Evolutionary conservation across 2,888 invertebrate genomes (phyloP), one percentile per base, ranked within the genome.

Genomic region (Tigriopus californicus): DNA sequence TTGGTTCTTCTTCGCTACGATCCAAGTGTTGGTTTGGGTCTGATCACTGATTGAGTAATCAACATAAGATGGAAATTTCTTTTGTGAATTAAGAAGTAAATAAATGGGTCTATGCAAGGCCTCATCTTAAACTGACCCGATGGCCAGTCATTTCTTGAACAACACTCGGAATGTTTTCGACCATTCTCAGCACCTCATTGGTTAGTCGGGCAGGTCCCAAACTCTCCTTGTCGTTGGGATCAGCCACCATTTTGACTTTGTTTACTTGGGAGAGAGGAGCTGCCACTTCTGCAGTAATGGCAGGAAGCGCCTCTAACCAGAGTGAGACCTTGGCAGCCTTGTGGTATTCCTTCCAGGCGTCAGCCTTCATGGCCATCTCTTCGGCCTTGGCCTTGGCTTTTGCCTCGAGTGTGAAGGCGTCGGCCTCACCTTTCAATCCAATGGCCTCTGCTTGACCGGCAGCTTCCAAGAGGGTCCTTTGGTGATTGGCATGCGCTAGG

Each of bases 321-420:
- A 47, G 48, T 33, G 47, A 15, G 15, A 59, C 81, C 83, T 91
- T 87, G 10, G 91, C 91, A 41, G 91, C 91, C 58, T 85, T 89
- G 64, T 91, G 86, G 71, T 95, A 95, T 68, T 92, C 91, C 68
- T 85, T 85, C 83, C 86, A 95, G 15, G 95, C 95, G 66, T 92
- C 91, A 0, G 94, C 95, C 68, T 95, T 95, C 74, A 89, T 90
- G 1, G 85, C 80, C 89, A 95, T 91, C 74, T 94, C 92, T 71
- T 90, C 92, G 0, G 94, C 91, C 69, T 95, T 94, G 1, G 95
- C 95, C 64, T 81, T 85, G 0, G 94, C 94, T 73, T 90, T 91
- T 0, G 88, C 91, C 67, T 87, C 83, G 68, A 95, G 86, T 24
- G 95, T 90, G 71, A 79, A 92, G 1, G 95, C 94, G 72, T 76